These are phyloP conservation scores for Coremacera marginata DNA, from an alignment of 2,888 invertebrate species.

Conservation along the genomic window DNA sequence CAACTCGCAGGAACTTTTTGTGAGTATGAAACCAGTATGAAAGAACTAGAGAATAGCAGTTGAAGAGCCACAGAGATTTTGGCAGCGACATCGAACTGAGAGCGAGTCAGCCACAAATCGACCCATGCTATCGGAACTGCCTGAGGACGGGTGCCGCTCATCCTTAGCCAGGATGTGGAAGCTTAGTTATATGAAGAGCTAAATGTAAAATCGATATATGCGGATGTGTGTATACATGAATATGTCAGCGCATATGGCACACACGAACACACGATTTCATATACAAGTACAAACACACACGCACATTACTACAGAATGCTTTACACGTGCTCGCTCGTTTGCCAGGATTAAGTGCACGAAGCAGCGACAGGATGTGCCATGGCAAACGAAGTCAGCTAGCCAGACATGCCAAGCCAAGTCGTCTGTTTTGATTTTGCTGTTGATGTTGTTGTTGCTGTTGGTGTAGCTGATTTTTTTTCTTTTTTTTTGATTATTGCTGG, in stretches of 20 bases:
- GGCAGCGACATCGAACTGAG: background rate
- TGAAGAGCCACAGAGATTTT: background rate
- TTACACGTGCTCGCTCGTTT: conserved; percentile 30
- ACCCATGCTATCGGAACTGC: background rate
- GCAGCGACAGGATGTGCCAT: background rate
- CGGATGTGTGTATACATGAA: background rate
- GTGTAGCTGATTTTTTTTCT: conserved; percentile 55
- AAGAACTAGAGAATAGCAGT: background rate
- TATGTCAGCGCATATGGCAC: background rate
- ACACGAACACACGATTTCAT: background rate
- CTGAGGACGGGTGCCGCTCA: background rate
- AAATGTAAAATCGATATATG: conserved; percentile 33
- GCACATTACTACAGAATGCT: background rate
- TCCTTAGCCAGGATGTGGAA: background rate
- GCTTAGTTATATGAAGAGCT: background rate
- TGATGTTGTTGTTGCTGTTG: conserved; percentile 52
- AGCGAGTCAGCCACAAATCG: background rate
- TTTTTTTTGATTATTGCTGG: conserved; percentile 45
- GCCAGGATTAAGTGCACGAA: conserved; percentile 35
- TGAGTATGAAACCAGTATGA: too few species aligned
- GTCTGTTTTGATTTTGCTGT: conserved; percentile 48
- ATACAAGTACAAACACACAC: background rate
- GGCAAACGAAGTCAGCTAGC: conserved; percentile 7
- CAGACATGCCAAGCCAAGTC: conserved; percentile 25
- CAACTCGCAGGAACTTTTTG: too few species aligned